Evolutionary conservation across 92 coral and sea anemone species (phyloP), one percentile per base, ranked within the genome.

Genomic region (Actinostola sp.): DNA sequence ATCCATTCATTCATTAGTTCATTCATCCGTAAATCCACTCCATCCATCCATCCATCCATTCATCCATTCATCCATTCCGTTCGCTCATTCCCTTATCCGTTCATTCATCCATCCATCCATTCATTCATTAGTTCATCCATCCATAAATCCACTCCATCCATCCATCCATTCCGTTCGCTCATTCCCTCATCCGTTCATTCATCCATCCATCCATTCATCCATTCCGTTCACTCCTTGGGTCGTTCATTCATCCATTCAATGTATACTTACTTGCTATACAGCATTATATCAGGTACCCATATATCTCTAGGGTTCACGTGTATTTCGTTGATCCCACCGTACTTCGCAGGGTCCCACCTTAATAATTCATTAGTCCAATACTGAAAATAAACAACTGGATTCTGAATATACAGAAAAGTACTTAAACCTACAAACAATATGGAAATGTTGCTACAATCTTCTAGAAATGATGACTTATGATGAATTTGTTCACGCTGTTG

Each of bases 251-350:
- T 6, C 30, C 31, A 8, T 27, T 30, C n/a, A 28, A 57, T 27
- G 52, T n/a, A n/a, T n/a, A 71, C 98, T 61, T 85, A 94, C 98
- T 94, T 94, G 88, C 84, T 88, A 65, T 91, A 92, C 0, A 94
- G 80, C 26, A 94, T 73, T 25, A 94, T 83, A 42, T 94, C 98
- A 15, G 98, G 98, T 14, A 94, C 93, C 98, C 98, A 94, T 1
- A 94, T 29, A 5, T 73, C 71, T 1, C 31, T 41, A 19, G 97
- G 92, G 3, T 80, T 66, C 13, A 94, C 78, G 51, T 94, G 90
- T 46, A 94, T 88, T 51, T 78, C 82, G 11, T 78, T 53, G 14
- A 94, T 81, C 5, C 89, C 90, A 6, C 78, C 83, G 57, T 84
- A 91, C 45, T 91, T 36, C 1, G 71, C 70, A 19, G 96, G 92